These are phyloP conservation scores for Formica aserva DNA, from an alignment of 2,888 invertebrate species.

Conservation along the genomic window DNA sequence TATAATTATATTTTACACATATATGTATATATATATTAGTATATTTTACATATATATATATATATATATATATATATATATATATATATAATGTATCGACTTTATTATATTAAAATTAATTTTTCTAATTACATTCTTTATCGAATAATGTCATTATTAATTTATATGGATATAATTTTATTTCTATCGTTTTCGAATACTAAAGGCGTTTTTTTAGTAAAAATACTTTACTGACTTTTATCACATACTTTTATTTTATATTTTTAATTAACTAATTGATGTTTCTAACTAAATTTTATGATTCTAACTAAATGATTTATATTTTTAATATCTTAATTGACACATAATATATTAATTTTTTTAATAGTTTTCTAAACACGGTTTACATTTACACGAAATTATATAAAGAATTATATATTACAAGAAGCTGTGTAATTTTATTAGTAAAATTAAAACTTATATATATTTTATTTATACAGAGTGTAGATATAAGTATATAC, in stretches of 20 bases:
- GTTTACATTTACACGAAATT: background rate
- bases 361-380: too few relatives aligned
- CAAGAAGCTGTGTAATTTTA: background rate
- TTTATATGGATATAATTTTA: background rate
- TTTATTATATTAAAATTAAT: constrained; percentile 5
- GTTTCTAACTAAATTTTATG: too few relatives aligned
- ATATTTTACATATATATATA: too few relatives aligned
- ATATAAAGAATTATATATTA: too few relatives aligned
- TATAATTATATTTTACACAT: background rate
- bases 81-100: background rate
- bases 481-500: background rate
- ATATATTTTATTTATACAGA: background rate
- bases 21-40: background rate
- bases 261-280: background rate
- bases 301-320: too few relatives aligned
- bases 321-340: too few relatives aligned
- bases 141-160: background rate
- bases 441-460: background rate
- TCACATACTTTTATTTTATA: background rate
- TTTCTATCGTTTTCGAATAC: background rate
- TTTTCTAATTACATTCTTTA: background rate
- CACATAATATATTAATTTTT: background rate
- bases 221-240: background rate
- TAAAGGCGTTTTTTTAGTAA: background rate
- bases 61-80: too few relatives aligned